Percentiles rank a stretch among this genome's conserved stretches.
Conservation (phyloP, 2,113 vertebrate genomes). For the Lipotes vexillifer region DNA sequence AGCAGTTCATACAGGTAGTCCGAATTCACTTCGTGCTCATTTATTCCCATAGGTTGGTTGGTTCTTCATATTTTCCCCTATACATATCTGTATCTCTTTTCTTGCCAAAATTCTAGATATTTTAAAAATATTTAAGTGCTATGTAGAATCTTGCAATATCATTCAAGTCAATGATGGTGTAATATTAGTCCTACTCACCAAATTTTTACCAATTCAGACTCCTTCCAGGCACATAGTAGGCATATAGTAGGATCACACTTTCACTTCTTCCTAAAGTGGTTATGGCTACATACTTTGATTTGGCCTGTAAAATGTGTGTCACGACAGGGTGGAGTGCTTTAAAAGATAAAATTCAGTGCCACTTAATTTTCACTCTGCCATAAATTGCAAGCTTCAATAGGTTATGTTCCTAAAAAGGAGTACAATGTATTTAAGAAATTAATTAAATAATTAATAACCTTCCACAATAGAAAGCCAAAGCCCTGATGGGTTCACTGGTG, state of each 20-base stretch:
- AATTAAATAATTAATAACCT: background rate
- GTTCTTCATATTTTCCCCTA: background rate
- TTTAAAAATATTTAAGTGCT: background rate
- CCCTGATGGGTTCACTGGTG: background rate
- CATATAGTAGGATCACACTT: background rate
- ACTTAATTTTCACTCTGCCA: background rate
- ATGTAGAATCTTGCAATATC: background rate
- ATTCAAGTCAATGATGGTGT: background rate
- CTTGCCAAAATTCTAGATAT: background rate
- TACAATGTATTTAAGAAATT: background rate
- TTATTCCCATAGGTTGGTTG: background rate
- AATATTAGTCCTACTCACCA: background rate
- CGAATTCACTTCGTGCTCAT: background rate
- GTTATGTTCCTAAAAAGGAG: background rate
- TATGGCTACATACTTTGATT: background rate
- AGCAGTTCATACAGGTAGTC: background rate
- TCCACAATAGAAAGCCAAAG: background rate
- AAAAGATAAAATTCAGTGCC: background rate
- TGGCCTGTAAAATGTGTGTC: background rate
- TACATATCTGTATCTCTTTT: background rate
- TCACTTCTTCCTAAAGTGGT: background rate
- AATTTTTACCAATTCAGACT: background rate
- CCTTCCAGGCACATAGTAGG: background rate
- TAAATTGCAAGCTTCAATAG: background rate
- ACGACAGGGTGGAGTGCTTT: background rate